Evolutionary conservation across 2,797 vertebrate species (phyloP), one percentile per base, ranked within the genome.

Genomic region (Acanthurus lineatus): DNA sequence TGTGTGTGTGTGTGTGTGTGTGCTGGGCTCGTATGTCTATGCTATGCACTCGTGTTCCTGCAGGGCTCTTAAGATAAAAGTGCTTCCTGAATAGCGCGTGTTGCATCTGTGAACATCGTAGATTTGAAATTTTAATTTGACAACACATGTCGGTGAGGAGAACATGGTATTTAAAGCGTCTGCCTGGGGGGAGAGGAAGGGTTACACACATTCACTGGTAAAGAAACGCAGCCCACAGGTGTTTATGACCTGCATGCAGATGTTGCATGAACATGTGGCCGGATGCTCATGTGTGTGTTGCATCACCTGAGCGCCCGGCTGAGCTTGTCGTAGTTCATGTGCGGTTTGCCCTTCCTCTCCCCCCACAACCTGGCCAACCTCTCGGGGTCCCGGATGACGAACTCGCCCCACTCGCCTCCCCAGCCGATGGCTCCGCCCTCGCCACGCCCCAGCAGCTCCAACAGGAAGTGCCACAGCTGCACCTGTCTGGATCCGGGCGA

Each of bases 271-370:
- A 62, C 12, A 1, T 8, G 48, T 47, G 1, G 6, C 10, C 40
- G 5, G 4, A 0, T 4, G 4, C 28, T 32, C 53, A 2, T 5
- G 6, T 63, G 40, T 5, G 32, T 45, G 38, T 14, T 40, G 19
- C 2, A 25, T 74, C 77, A 96, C 95, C 95, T 95, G 64, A 96
- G 93, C 1, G 96, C 96, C 53, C 96, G 90, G 91, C 96, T 96
- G 74, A 96, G 94, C 76, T 96, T 96, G 93, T 96, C 96, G 22
- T 96, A 96, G 89, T 96, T 96, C 96, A 96, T 96, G 86, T 96
- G 95, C 0, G 94, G 94, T 49, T 95, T 95, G 22, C 94, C 94
- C 78, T 95, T 95, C 90, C 94, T 88, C 80, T 95, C 95, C 11
- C 95, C 95, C 95, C 95, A 95, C 84, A 95, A 91, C 67, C 82